Evolutionary conservation across 1,140 invertebrate species (phyloP).

Genomic region (Nymphalis io): DNA sequence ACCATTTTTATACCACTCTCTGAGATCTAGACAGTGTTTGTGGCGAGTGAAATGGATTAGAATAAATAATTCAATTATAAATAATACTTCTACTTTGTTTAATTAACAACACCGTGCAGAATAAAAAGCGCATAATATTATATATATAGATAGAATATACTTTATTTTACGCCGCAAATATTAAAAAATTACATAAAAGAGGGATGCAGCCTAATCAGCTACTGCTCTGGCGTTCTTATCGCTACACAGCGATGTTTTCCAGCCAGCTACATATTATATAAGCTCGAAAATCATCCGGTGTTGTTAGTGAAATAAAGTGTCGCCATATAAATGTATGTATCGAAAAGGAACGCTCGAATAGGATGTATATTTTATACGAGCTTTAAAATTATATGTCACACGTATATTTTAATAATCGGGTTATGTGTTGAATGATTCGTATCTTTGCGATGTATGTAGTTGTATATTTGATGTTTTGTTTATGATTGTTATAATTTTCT

Average conservation of each 20-base stretch:
- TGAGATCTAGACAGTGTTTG: constrained; percentile 6
- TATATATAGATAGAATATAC: too few species aligned
- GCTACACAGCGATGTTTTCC: too few species aligned
- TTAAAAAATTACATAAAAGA: too few species aligned
- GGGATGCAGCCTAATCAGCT: too few species aligned
- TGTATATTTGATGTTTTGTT: background rate
- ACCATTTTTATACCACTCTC: background rate
- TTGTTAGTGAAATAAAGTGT: background rate
- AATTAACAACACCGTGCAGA: constrained; percentile 1
- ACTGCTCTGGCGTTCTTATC: too few species aligned
- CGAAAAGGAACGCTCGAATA: constrained; percentile 21
- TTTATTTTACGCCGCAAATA: too few species aligned
- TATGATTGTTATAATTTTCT: background rate
- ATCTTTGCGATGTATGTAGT: too few species aligned
- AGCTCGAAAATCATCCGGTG: background rate
- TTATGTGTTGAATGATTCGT: too few species aligned
- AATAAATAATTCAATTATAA: background rate
- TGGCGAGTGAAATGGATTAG: background rate
- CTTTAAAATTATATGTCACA: constrained; percentile 23
- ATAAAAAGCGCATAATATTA: too few species aligned
- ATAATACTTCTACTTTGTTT: background rate
- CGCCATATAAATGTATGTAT: background rate
- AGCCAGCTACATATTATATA: too few species aligned
- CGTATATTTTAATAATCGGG: constrained; percentile 5
- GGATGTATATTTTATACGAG: constrained; percentile 13